phyloP scores from a whole-genome alignment of 1,140 invertebrate species.

The Caenorhabditis remanei region DNA sequence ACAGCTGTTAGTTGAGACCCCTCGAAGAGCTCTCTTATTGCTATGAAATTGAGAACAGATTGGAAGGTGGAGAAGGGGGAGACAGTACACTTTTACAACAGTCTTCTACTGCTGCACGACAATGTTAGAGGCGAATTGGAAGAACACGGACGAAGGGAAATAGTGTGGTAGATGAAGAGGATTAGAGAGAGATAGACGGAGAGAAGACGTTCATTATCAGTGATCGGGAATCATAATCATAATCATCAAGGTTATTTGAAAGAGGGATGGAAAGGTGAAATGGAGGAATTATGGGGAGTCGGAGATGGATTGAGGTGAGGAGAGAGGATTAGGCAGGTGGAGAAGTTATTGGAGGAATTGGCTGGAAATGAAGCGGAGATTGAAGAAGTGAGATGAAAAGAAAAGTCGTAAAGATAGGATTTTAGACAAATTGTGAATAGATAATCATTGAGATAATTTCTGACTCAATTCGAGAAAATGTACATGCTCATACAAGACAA shows the following conservation, averaged over 20 bases:
- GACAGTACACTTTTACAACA: slow-evolving; percentile 42
- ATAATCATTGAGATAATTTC: too few species aligned
- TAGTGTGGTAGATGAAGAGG: background rate
- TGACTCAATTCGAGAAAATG: too few species aligned
- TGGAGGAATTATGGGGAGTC: background rate
- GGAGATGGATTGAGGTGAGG: background rate
- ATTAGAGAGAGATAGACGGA: slow-evolving; percentile 25
- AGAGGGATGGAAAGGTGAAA: background rate
- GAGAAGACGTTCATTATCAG: slow-evolving; percentile 46
- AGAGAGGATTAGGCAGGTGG: background rate
- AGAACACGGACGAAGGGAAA: slow-evolving; percentile 2
- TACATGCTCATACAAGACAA: too few species aligned
- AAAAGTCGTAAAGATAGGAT: too few species aligned
- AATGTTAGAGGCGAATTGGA: background rate
- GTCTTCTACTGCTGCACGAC: background rate
- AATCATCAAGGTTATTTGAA: slow-evolving; percentile 22
- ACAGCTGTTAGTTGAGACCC: slow-evolving; percentile 18
- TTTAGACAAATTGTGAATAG: too few species aligned
- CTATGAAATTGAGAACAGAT: background rate
- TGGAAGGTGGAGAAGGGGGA: background rate
- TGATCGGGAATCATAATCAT: slow-evolving; percentile 51
- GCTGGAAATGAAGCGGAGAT: too few species aligned
- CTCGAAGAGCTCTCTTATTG: background rate
- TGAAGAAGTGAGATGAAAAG: too few species aligned
- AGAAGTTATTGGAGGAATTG: too few species aligned